These are phyloP conservation scores for Anniella stebbinsi DNA, from an alignment of 2,797 vertebrate species.

Conservation along the genomic window DNA sequence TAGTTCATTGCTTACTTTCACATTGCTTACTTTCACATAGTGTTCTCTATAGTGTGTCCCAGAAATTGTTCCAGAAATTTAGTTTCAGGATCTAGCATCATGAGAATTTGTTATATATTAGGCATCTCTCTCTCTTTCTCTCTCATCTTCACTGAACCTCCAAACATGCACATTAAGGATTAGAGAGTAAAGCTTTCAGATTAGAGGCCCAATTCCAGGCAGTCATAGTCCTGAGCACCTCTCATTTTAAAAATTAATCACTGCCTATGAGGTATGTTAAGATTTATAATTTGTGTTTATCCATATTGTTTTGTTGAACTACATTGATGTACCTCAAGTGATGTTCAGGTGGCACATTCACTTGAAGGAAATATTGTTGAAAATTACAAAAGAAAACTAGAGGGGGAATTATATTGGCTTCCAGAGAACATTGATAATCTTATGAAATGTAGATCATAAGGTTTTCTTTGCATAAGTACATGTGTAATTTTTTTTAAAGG, in stretches of 20 bases:
- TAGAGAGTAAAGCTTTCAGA: constrained; percentile 16
- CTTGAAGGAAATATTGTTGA: constrained; percentile 11
- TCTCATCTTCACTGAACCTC: not conserved
- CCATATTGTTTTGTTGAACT: constrained; percentile 38
- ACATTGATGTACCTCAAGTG: not conserved
- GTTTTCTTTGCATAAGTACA: not conserved
- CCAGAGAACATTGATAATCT: constrained; percentile 29
- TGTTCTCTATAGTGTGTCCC: not conserved
- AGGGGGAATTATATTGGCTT: constrained; percentile 4
- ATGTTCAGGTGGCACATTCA: not conserved
- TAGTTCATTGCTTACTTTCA: not conserved
- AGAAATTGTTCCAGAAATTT: constrained; percentile 6
- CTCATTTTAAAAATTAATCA: constrained; percentile 28
- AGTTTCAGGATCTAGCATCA: not conserved
- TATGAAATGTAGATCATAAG: constrained; percentile 49
- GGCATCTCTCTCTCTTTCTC: not conserved
- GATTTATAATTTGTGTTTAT: constrained; percentile 34
- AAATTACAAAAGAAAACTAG: not conserved
- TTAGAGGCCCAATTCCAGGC: constrained; percentile 9
- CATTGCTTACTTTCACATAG: not conserved
- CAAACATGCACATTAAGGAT: constrained; percentile 1
- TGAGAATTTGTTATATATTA: not conserved
- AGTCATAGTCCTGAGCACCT: not conserved
- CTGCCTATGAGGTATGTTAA: not conserved
- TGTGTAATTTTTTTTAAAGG: constrained; percentile 49